A percentile compares a stretch with the other conserved stretches of the same genome.
Evolutionary conservation across 2,888 invertebrate species (phyloP).

Genomic region (Amphipyra berbera): DNA sequence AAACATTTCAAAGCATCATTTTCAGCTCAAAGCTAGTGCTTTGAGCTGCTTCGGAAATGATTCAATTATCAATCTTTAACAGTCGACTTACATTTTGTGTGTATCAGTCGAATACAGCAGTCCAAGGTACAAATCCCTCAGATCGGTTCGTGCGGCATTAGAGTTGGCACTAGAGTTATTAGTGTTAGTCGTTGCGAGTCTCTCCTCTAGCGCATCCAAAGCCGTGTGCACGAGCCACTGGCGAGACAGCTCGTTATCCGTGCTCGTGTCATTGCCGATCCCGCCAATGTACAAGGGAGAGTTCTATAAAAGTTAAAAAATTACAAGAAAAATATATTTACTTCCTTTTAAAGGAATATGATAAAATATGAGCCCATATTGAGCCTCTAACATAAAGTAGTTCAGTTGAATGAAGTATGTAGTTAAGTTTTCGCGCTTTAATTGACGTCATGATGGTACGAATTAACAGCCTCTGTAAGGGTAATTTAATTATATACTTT

Average conservation of each 20-base stretch:
- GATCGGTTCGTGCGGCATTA: slow-evolving; percentile 91
- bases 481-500: slow-evolving; percentile 7
- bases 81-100: slow-evolving; percentile 95
- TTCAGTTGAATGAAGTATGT: too few relatives aligned
- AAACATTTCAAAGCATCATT: too few relatives aligned
- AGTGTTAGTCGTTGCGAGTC: slow-evolving; percentile 87
- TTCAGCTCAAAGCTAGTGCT: too few relatives aligned
- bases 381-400: background rate
- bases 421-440: background rate
- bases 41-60: too few relatives aligned
- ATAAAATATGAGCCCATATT: too few relatives aligned
- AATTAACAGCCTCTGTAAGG: background rate
- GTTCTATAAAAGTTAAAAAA: slow-evolving; percentile 91
- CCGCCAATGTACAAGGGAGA: slow-evolving; percentile 96
- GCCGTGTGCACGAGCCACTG: slow-evolving; percentile 98
- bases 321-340: too few relatives aligned
- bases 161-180: slow-evolving; percentile 88
- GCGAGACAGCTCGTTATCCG: slow-evolving; percentile 95
- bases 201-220: slow-evolving; percentile 97
- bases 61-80: too few relatives aligned
- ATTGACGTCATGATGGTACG: background rate
- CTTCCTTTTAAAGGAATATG: too few relatives aligned
- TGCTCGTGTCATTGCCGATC: slow-evolving; percentile 89
- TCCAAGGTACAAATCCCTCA: slow-evolving; percentile 97
- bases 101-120: slow-evolving; percentile 98